phyloP scores from a whole-genome alignment of 2,888 invertebrate genomes.

The Carterocephalus palaemon region DNA sequence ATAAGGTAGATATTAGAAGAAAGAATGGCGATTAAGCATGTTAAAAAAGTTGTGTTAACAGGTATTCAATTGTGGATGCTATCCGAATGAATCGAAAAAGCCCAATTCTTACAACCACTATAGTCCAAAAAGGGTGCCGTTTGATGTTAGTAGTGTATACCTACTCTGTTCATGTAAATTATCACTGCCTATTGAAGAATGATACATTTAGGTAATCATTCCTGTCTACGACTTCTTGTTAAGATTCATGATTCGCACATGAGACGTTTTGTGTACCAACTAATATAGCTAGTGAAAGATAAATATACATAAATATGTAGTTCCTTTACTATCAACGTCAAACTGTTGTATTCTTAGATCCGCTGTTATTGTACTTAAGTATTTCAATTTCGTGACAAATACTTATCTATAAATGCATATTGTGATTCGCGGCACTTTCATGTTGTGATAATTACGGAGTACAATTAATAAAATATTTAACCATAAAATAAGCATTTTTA shows the following conservation, averaged over 20 bases:
- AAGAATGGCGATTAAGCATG: too few species aligned
- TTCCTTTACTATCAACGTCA: conserved; percentile 8
- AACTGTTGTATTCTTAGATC: too few species aligned
- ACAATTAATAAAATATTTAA: conserved; percentile 16
- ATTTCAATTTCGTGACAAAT: conserved; percentile 1
- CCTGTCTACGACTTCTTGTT: neutral
- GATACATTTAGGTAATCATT: conserved; percentile 9
- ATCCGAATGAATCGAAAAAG: neutral
- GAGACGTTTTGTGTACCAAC: neutral
- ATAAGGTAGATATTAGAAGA: too few species aligned
- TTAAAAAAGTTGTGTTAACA: too few species aligned
- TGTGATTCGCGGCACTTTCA: conserved; percentile 16
- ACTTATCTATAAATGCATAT: conserved; percentile 1
- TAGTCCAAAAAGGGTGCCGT: conserved; percentile 4
- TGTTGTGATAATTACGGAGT: conserved; percentile 17
- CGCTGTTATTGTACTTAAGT: neutral
- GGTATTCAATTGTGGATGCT: conserved; percentile 3
- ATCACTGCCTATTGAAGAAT: conserved; percentile 15
- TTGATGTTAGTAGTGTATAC: conserved; percentile 10
- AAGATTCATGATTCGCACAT: conserved; percentile 6
- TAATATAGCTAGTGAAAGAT: neutral
- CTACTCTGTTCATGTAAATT: conserved; percentile 8
- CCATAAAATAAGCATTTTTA: conserved; percentile 15
- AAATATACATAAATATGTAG: conserved; percentile 7
- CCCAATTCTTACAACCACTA: conserved; percentile 16